Conservation (phyloP, 2,888 invertebrate genomes). For the Andrena hattorfiana region DNA sequence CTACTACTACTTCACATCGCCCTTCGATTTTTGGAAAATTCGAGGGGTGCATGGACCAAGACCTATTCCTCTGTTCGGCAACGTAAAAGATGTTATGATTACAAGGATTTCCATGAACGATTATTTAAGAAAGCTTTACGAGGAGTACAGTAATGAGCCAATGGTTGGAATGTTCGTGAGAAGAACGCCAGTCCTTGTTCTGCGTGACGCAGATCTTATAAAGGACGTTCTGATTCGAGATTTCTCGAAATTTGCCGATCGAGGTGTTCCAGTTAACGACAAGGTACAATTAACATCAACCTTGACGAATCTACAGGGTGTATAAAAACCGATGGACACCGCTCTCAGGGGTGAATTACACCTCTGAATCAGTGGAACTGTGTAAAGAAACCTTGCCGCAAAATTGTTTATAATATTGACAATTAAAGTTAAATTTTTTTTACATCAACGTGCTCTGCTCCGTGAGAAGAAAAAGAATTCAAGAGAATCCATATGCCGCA, state of each 20-base stretch:
- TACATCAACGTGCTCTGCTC: no score
- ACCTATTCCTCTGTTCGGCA: conserved; percentile 82
- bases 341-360: no score
- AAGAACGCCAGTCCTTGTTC: conserved; percentile 80
- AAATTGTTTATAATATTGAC: no score
- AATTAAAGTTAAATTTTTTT: no score
- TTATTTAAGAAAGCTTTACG: conserved; percentile 59
- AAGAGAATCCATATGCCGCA: no score
- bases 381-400: no score
- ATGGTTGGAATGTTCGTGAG: conserved; percentile 84
- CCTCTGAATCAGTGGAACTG: no score
- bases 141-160: conserved; percentile 61
- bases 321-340: no score
- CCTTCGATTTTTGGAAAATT: conserved; percentile 83
- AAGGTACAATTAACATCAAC: conserved; percentile 29
- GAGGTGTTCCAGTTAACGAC: conserved; percentile 80
- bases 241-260: conserved; percentile 80
- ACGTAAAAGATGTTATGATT: conserved; percentile 73
- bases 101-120: conserved; percentile 26
- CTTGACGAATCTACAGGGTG: no score
- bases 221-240: conserved; percentile 83
- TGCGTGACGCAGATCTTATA: conserved; percentile 82
- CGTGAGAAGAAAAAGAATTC: no score
- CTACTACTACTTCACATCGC: conserved; percentile 77
- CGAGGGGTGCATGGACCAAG: conserved; percentile 81